Base-by-base conservation (phyloP, 2,113 vertebrate genomes). In the Columba janthina region DNA sequence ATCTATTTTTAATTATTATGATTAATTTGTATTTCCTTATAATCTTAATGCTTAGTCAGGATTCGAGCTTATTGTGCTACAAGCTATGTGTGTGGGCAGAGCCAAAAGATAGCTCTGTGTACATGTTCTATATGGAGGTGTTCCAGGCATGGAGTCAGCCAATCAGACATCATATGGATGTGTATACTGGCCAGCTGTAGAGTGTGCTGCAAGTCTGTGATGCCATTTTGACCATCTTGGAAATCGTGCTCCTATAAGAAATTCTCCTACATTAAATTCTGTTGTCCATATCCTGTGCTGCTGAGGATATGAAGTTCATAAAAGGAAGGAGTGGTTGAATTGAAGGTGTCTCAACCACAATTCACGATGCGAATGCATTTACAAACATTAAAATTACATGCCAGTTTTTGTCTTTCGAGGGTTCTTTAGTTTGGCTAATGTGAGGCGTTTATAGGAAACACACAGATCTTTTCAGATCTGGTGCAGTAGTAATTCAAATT, bases 351-450 rank as follows among this genome's bases (percentile, higher is more conserved):
- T 86, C 50, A 88, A 10, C 44, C 66, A 93, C 34, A 94, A 89
- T 72, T 88, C 50, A 22, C 84, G 19, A 46, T 82, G 44, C 75
- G 65, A 82, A 51, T 89, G 32, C 19, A 15, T 91, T 80, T 84
- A 17, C 12, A 46, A 58, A 8, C 51, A 80, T 81, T 73, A 26
- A 16, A 95, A 78, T 89, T 48, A 56, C 53, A 60, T 36, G 28
- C 84, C 11, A 4, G 79, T 50, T 82, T 60, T 76, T 5, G 4
- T 80, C 1, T 58, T 97, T 95, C 90, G 51, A 42, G 36, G 10
- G 31, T 72, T 74, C 81, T 95, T 91, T 92, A n/a, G 73, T 97
- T 94, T 94, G 84, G 44, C n/a, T 95, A 62, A 67, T 76, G 32
- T 75, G 83, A 76, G 75, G 44, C 88, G 11, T 48, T 96, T 96